phyloP scores from a whole-genome alignment of 2,113 vertebrate genomes.

The Pedetes capensis region DNA sequence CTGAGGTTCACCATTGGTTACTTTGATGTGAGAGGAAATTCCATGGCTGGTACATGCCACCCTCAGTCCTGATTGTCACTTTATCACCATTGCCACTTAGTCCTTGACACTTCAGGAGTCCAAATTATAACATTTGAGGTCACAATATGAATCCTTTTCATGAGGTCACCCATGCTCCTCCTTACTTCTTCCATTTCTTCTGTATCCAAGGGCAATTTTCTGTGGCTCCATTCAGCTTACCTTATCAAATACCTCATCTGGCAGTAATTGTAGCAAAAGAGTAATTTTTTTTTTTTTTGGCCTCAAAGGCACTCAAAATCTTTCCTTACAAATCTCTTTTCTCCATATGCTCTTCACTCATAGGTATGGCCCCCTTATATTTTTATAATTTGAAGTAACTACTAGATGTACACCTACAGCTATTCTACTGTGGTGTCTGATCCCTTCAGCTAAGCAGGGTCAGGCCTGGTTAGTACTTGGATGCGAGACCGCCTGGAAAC shows the following conservation, averaged over 20 bases:
- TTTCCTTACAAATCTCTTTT: neutral
- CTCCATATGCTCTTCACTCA: neutral
- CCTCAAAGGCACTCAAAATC: neutral
- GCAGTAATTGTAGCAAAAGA: neutral
- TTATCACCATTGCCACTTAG: neutral
- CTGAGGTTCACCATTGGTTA: neutral
- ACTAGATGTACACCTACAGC: neutral
- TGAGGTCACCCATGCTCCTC: neutral
- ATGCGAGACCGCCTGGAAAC: too few species aligned
- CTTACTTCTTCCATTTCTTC: neutral
- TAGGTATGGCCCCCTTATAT: neutral
- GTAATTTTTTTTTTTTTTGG: neutral
- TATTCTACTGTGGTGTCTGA: too few species aligned
- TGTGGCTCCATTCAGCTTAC: neutral
- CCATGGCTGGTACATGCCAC: neutral
- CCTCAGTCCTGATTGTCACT: too few species aligned
- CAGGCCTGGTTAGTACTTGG: too few species aligned
- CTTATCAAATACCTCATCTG: neutral
- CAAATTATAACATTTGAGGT: neutral
- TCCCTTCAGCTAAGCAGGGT: too few species aligned
- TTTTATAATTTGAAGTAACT: neutral
- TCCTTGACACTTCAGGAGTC: neutral
- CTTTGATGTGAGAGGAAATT: neutral
- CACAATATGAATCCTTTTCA: neutral
- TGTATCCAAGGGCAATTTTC: neutral